Conservation (phyloP, 1,140 invertebrate species). For the Sesamia nonagrioides region DNA sequence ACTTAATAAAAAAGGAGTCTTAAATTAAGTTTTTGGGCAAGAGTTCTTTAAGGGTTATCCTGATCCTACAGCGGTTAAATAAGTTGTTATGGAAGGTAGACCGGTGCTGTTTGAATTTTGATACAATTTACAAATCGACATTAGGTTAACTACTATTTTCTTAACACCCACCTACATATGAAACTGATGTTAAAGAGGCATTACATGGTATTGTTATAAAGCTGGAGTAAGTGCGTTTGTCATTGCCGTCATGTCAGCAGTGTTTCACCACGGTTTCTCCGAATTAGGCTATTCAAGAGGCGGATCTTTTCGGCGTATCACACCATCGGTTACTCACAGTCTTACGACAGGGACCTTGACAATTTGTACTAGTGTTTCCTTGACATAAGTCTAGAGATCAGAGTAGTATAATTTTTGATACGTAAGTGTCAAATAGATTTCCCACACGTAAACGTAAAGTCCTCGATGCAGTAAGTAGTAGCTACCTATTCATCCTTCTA, state of each 20-base stretch:
- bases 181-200: not conserved
- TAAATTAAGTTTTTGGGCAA: no score
- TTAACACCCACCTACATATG: not conserved
- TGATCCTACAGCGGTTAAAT: no score
- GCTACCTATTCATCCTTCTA: not conserved
- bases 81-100: no score
- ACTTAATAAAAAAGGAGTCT: no score
- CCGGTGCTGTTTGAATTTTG: no score
- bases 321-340: slow-evolving; percentile 52
- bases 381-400: not conserved
- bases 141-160: not conserved
- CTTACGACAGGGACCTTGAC: slow-evolving; percentile 49
- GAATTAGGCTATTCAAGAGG: slow-evolving; percentile 68
- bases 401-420: not conserved
- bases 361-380: slow-evolving; percentile 15
- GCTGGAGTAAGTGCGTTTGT: slow-evolving; percentile 10
- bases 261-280: slow-evolving; percentile 60
- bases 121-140: no score
- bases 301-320: slow-evolving; percentile 59
- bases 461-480: not conserved
- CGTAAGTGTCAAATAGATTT: not conserved
- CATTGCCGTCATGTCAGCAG: slow-evolving; percentile 8
- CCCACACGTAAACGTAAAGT: not conserved
- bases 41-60: no score
- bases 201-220: slow-evolving; percentile 16